Conservation (phyloP, 2,888 invertebrate species). For the Diadegma fenestrale region DNA sequence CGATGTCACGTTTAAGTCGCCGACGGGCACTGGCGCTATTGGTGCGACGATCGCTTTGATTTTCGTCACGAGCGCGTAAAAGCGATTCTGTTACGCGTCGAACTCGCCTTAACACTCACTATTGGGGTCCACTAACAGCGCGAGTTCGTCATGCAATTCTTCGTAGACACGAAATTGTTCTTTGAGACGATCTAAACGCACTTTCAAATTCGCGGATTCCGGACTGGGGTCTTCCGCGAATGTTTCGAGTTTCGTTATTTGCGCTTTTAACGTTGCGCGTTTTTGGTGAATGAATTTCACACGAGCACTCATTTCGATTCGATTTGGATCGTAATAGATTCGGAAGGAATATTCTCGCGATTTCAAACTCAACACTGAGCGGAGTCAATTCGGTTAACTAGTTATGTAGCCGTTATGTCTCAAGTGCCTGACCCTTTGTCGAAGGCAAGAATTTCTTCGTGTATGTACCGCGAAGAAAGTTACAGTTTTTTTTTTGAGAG, state of each 20-base stretch:
- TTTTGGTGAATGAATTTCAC: slow-evolving; percentile 55
- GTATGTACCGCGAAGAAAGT: no score
- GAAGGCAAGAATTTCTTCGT: no score
- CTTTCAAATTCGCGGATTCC: slow-evolving; percentile 43
- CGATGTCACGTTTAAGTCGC: slow-evolving; percentile 19
- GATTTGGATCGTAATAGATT: slow-evolving; percentile 5
- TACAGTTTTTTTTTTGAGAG: no score
- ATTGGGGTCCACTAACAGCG: slow-evolving; percentile 34
- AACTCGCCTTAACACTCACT: slow-evolving; percentile 16
- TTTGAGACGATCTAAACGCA: slow-evolving; percentile 16
- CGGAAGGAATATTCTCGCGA: slow-evolving; percentile 10
- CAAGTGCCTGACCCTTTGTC: no score
- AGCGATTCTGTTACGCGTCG: slow-evolving; percentile 40
- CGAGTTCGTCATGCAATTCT: slow-evolving; percentile 50
- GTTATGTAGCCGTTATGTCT: no score
- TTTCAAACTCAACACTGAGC: no score
- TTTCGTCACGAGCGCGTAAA: slow-evolving; percentile 45
- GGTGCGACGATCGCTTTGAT: slow-evolving; percentile 24
- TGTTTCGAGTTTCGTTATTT: slow-evolving; percentile 47
- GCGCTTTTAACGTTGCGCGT: slow-evolving; percentile 32
- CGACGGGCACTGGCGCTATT: background rate
- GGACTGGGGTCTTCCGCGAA: slow-evolving; percentile 30
- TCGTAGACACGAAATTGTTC: slow-evolving; percentile 54
- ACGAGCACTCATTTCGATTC: slow-evolving; percentile 33
- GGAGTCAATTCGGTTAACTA: no score